Evolutionary conservation across 2,888 invertebrate genomes (phyloP), one percentile per base, ranked within the genome.

Genomic region (Trichopria drosophilae): DNA sequence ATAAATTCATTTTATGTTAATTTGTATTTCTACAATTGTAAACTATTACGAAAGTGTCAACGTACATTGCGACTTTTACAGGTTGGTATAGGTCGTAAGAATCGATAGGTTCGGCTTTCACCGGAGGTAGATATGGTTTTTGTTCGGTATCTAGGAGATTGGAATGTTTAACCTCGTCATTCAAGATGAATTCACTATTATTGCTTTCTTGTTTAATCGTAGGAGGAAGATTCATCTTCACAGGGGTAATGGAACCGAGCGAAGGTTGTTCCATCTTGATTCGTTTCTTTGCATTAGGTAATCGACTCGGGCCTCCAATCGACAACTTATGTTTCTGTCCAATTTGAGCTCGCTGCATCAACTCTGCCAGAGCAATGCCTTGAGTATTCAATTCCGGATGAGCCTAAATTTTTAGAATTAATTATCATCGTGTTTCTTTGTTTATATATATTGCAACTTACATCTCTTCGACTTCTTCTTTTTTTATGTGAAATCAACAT

Each of bases 321-420:
- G 78, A 76, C 6, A 82, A 76, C 64, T 76, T 80, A 59, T 82
- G 82, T 69, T 75, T 75, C 42, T 73, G 73, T 3, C 74, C 73
- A 7, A 76, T 63, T 47, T 78, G 77, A 9, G 79, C 69, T 60
- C 84, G 72, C 46, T 71, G 76, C 63, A 80, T 82, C 65, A 86
- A 81, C 75, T 86, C 92, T 61, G 87, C 83, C 43, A 93, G 74
- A 6, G 85, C 84, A 60, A 93, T 86, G 39, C 87, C 88, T 61
- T 83, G 81, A 10, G 87, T 88, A 64, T 87, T 86, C 42, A 90
- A 78, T 71, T 90, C 90, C 13, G 87, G 85, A 69, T 88, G 85
- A 64, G 82, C 81, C 84, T 87, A 67, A 15, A 10, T 22, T 9
- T 20, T 29, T 39, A 39, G 18, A 48, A 39, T 49, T 29, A 18